These are phyloP conservation scores for Drosophila seclusa DNA, from an alignment of 2,888 invertebrate species.

Conservation along the genomic window DNA sequence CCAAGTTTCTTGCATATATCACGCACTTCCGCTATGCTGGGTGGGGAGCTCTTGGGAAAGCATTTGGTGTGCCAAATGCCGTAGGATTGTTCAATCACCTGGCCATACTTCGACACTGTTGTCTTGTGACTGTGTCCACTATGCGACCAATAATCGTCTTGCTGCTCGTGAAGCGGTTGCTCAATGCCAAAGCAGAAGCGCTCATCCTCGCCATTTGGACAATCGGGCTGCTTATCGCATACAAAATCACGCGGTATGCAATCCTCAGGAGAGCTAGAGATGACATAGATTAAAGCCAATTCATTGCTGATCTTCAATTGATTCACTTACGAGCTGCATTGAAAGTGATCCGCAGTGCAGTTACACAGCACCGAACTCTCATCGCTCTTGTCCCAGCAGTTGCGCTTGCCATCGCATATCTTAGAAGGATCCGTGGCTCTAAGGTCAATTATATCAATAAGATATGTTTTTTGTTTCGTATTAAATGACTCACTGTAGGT, in stretches of 20 bases:
- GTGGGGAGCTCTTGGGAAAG: slow-evolving; percentile 86
- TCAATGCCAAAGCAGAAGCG: slow-evolving; percentile 87
- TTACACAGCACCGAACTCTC: slow-evolving; percentile 89
- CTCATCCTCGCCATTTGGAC: slow-evolving; percentile 91
- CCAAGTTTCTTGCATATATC: slow-evolving; percentile 88
- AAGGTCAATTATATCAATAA: background rate
- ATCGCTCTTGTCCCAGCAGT: slow-evolving; percentile 92
- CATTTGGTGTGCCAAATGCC: slow-evolving; percentile 91
- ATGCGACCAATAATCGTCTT: slow-evolving; percentile 23
- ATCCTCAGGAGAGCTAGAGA: slow-evolving; percentile 83
- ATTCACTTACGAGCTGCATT: slow-evolving; percentile 86
- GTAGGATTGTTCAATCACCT: slow-evolving; percentile 88
- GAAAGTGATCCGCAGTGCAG: slow-evolving; percentile 86
- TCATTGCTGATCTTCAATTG: background rate
- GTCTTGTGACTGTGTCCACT: slow-evolving; percentile 20
- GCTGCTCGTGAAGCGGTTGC: slow-evolving; percentile 69
- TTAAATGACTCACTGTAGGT: slow-evolving; percentile 85
- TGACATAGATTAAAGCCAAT: background rate
- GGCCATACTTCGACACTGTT: slow-evolving; percentile 86
- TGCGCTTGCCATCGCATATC: slow-evolving; percentile 91
- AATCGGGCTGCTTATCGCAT: slow-evolving; percentile 91
- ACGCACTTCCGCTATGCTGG: slow-evolving; percentile 85
- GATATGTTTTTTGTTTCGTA: background rate
- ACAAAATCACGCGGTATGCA: slow-evolving; percentile 91
- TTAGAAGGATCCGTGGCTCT: slow-evolving; percentile 88